These are phyloP conservation scores for Helarctos malayanus DNA, from an alignment of 2,797 vertebrate species.

Conservation along the genomic window DNA sequence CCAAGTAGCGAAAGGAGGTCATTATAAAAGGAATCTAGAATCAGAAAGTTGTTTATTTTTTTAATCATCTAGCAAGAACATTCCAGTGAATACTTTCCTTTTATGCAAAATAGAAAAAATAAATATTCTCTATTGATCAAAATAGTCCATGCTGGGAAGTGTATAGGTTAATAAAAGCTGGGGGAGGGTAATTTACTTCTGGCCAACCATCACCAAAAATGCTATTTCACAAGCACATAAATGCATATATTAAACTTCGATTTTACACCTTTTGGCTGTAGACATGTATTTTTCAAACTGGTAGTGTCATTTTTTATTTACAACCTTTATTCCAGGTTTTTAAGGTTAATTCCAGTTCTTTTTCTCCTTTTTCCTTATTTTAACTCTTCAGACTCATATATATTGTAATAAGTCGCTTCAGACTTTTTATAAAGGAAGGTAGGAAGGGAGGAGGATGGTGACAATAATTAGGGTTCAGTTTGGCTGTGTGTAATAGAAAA, in stretches of 20 bases:
- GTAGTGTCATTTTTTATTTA: background rate
- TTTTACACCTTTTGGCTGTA: background rate
- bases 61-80: background rate
- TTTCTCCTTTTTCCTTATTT: background rate
- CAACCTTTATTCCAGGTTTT: background rate
- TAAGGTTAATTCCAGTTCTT: background rate
- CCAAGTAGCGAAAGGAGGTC: background rate
- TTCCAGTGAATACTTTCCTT: background rate
- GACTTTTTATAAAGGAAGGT: background rate
- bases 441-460: accelerated
- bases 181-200: background rate
- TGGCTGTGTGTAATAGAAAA: background rate
- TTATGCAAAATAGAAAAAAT: background rate
- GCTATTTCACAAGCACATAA: background rate
- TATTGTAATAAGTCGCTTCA: background rate
- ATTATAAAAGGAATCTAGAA: background rate
- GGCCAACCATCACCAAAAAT: background rate
- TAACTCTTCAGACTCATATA: background rate
- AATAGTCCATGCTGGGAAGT: background rate
- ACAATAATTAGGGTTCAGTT: background rate
- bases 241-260: background rate
- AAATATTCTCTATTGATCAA: background rate
- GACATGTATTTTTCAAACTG: background rate
- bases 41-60: background rate
- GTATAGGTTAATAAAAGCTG: background rate